Percentiles rank a stretch among this genome's conserved stretches.
phyloP scores from a whole-genome alignment of 2,888 invertebrate species.

The Ochropleura plecta region DNA sequence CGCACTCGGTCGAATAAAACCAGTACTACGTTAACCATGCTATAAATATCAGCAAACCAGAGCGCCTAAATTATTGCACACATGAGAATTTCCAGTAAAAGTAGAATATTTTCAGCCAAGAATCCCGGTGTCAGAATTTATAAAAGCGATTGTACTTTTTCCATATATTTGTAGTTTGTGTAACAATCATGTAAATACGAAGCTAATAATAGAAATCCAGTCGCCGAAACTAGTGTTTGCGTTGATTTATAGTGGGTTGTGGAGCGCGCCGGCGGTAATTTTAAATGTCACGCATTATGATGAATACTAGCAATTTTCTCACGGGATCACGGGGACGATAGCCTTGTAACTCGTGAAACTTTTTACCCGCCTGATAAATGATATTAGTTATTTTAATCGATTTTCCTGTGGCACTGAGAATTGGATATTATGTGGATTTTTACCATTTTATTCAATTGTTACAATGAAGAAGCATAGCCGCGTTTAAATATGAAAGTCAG shows the following conservation, averaged over 20 bases:
- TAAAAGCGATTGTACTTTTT: constrained; percentile 52
- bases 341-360: constrained; percentile 73
- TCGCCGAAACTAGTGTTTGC: constrained; percentile 83
- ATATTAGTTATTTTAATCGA: constrained; percentile 60
- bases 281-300: constrained; percentile 89
- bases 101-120: constrained; percentile 71
- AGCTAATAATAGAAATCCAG: constrained; percentile 74
- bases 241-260: constrained; percentile 85
- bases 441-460: not conserved
- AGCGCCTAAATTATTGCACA: constrained; percentile 80
- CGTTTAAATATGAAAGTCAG: not conserved
- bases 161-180: constrained; percentile 52
- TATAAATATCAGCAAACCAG: constrained; percentile 83
- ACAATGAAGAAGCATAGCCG: not conserved
- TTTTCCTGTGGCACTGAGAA: constrained; percentile 46
- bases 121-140: constrained; percentile 58
- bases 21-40: constrained; percentile 80
- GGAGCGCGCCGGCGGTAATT: constrained; percentile 84
- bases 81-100: constrained; percentile 78
- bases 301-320: constrained; percentile 89
- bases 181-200: constrained; percentile 67
- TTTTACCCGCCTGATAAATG: constrained; percentile 70
- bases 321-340: constrained; percentile 81
- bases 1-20: constrained; percentile 78
- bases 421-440: constrained; percentile 13